Percentiles rank a stretch among this genome's conserved stretches.
phyloP scores from a whole-genome alignment of 2,888 invertebrate genomes.

The Axea sp. region DNA sequence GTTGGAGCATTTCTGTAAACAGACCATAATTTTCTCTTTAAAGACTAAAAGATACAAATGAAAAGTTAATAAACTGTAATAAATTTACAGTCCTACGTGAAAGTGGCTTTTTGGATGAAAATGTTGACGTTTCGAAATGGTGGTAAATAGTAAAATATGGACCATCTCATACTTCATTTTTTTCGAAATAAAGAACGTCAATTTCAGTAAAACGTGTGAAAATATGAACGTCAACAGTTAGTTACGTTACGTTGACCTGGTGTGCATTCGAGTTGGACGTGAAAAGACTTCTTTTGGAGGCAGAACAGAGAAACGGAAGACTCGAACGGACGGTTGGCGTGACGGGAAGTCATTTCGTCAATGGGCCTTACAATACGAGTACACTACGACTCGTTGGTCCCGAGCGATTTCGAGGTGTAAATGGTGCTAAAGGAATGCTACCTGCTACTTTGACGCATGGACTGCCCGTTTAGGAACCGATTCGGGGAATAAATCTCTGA shows the following conservation, averaged over 20 bases:
- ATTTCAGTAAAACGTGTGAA: conserved; percentile 43
- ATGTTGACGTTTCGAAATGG: no score
- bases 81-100: no score
- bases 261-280: conserved; percentile 23
- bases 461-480: conserved; percentile 24
- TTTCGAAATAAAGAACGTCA: no score
- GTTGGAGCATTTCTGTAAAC: no score
- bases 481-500: conserved; percentile 45
- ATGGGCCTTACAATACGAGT: conserved; percentile 58
- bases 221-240: conserved; percentile 59
- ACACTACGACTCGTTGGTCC: conserved; percentile 44
- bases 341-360: conserved; percentile 65
- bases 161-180: no score
- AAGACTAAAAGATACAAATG: no score
- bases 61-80: no score
- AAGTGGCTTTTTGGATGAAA: no score
- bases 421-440: conserved; percentile 62
- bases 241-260: conserved; percentile 45
- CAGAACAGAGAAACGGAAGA: conserved; percentile 59
- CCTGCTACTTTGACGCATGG: conserved; percentile 58
- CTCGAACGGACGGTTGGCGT: conserved; percentile 60
- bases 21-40: no score
- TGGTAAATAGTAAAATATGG: no score
- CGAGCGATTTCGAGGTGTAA: conserved; percentile 61
- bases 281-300: conserved; percentile 51